phyloP scores from a whole-genome alignment of 2,113 vertebrate genomes.

The Anolis sagrei region DNA sequence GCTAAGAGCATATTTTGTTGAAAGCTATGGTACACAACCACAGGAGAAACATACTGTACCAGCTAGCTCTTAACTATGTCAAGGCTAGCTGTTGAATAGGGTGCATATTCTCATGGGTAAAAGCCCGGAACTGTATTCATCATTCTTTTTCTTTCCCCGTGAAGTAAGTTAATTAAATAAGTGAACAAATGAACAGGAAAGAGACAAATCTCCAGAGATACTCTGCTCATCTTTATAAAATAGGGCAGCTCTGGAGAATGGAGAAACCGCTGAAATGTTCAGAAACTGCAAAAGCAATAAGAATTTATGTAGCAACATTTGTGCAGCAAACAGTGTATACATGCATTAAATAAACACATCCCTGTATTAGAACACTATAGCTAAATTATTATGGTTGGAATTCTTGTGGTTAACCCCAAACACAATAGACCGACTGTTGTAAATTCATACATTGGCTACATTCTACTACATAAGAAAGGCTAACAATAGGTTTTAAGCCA shows the following conservation, averaged over 20 bases:
- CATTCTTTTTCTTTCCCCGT: conserved; percentile 1
- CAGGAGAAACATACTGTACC: conserved; percentile 56
- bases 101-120: conserved; percentile 45
- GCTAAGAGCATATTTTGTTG: conserved; percentile 57
- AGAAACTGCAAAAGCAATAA: neutral
- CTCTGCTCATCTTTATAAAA: conserved; percentile 2
- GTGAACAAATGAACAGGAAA: neutral
- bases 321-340: neutral
- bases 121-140: conserved; percentile 29
- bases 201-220: conserved; percentile 36
- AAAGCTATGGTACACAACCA: conserved; percentile 38
- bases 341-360: neutral
- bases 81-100: conserved; percentile 41
- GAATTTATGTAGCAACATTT: neutral
- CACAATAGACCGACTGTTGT: too few species aligned
- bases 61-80: conserved; percentile 42
- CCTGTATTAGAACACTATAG: neutral
- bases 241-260: neutral
- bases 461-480: too few species aligned
- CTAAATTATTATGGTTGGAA: neutral
- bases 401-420: too few species aligned
- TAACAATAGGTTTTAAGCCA: too few species aligned
- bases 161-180: conserved; percentile 9
- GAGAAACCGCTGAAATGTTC: conserved; percentile 1
- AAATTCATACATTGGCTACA: too few species aligned